Conservation (phyloP, 2,888 invertebrate species). For the Polyploca ridens region DNA sequence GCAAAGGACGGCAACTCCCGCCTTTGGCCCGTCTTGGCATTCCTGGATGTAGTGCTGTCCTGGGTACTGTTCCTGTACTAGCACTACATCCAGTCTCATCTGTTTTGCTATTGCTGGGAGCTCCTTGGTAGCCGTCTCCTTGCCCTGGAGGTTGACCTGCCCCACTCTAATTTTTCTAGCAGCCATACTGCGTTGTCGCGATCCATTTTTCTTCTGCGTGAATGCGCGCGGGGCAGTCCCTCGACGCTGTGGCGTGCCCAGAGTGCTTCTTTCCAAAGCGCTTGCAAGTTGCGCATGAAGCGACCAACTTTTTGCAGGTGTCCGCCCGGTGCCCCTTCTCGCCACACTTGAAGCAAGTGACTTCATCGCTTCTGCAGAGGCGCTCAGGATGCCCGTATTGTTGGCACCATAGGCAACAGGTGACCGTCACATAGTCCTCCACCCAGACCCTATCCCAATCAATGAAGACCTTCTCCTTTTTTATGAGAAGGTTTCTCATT, state of each 20-base stretch:
- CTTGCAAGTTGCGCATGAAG: constrained; percentile 35
- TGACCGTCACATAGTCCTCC: constrained; percentile 18
- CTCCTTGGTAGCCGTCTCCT: constrained; percentile 22
- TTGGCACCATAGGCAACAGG: constrained; percentile 44
- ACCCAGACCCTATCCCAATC: constrained; percentile 27
- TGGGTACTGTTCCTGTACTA: not conserved
- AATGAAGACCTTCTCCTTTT: too few relatives aligned
- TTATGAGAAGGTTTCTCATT: too few relatives aligned
- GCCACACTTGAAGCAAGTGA: constrained; percentile 32
- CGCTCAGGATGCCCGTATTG: constrained; percentile 45
- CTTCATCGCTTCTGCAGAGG: constrained; percentile 24
- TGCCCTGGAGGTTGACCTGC: constrained; percentile 34
- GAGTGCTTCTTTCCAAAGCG: constrained; percentile 22
- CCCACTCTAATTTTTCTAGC: constrained; percentile 12
- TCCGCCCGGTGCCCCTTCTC: constrained; percentile 22
- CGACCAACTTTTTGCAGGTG: constrained; percentile 15
- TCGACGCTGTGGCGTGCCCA: constrained; percentile 23
- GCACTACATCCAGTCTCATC: not conserved
- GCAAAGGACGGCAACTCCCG: too few relatives aligned
- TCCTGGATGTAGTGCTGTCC: too few relatives aligned
- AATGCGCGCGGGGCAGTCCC: constrained; percentile 25
- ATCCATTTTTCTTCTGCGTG: constrained; percentile 24
- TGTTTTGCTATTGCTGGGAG: not conserved
- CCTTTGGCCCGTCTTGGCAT: too few relatives aligned
- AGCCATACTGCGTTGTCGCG: constrained; percentile 18